phyloP scores from a whole-genome alignment of 1,140 invertebrate genomes.

The Anthonomus grandis region DNA sequence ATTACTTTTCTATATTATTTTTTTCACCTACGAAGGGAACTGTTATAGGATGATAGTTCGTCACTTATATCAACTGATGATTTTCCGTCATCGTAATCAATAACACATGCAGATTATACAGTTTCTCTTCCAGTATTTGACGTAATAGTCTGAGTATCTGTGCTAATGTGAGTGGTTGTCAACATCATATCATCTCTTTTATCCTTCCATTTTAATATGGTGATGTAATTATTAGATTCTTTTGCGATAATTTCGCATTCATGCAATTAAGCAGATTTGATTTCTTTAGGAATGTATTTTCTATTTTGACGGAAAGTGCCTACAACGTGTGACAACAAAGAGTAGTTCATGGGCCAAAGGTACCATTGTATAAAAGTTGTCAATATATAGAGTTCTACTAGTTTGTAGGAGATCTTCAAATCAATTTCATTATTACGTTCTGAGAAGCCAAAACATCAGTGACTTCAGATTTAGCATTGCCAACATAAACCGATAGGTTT shows the following conservation, averaged over 20 bases:
- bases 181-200: constrained; percentile 19
- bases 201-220: constrained; percentile 20
- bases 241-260: constrained; percentile 13
- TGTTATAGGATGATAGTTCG: constrained; percentile 40
- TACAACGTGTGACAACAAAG: constrained; percentile 37
- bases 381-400: too few relatives aligned
- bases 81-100: constrained; percentile 42
- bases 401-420: too few relatives aligned
- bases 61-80: constrained; percentile 42
- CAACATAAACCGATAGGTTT: constrained; percentile 37
- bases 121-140: constrained; percentile 4
- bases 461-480: too few relatives aligned
- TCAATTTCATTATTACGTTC: too few relatives aligned
- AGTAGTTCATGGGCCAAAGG: too few relatives aligned
- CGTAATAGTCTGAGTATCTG: neutral
- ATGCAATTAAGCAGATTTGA: constrained; percentile 26
- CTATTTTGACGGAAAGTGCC: constrained; percentile 49
- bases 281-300: constrained; percentile 38
- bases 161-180: constrained; percentile 18
- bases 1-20: constrained; percentile 40
- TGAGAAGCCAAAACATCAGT: too few relatives aligned
- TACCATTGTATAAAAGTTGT: too few relatives aligned
- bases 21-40: too few relatives aligned
- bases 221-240: constrained; percentile 11
- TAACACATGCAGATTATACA: constrained; percentile 31